Base-by-base conservation (phyloP, 2,113 vertebrate species). In the Rhinoderma darwinii region DNA sequence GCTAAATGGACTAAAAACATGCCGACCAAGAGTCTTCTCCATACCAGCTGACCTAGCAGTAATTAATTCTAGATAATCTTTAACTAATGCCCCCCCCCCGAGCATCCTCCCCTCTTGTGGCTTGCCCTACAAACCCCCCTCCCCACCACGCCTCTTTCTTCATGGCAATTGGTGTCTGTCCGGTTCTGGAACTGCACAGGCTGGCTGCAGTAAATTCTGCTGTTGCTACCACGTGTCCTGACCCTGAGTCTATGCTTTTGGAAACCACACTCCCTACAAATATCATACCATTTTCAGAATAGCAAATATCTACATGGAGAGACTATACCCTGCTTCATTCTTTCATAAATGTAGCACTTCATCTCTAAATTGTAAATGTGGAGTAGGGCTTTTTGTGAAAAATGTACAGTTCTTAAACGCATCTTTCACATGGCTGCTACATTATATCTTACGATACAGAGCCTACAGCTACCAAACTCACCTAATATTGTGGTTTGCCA, bases 401-500 rank as follows among this genome's bases (percentile, higher is more conserved):
- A 78, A 54, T 54, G 50, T 78, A 17, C 37, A 41, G 11, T 43
- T 61, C 22, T 30, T 61, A 41, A 25, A 39, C 54, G 61, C 54
- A 81, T 61, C 37, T 61, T 63, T 61, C 54, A 63, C 22, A 61
- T 37, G 78, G 78, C 78, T 81, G 54, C 22, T 56, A 27, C 27
- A 41, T 41, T 5, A 81, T 27, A 43, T 3, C 78, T 81, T 61
- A 63, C 37, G 25, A 63, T 11, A 18, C 39, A 47, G 25, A 63
- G n/a, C 56, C 79, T 82, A 44, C 37, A 82, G 56, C 54, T 47
- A 70, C 43, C 35, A 77, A 68, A 79, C 75, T 94, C 91, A 99
- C 98, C 98, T 95, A 99, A 94, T 90, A 99, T 97, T 84, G 97
- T 96, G 50, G 98, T 98, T 91, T 96, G 98, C 98, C 98, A 99